Evolutionary conservation across 2,888 invertebrate genomes (phyloP).

Genomic region (Rhopalosiphum nymphaeae): DNA sequence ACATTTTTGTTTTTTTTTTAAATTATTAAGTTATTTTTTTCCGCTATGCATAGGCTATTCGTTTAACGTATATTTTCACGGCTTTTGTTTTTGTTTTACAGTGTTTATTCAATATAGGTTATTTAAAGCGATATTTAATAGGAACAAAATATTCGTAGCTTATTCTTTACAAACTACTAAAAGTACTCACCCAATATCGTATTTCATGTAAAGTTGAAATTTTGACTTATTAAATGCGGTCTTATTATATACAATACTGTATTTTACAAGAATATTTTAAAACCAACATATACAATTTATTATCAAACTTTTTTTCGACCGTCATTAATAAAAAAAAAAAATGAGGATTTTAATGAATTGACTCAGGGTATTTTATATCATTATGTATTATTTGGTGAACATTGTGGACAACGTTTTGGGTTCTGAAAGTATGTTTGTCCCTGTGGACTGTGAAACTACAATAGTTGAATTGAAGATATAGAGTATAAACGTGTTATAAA

Average conservation of each 20-base stretch:
- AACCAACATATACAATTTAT: neutral
- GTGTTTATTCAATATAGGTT: neutral
- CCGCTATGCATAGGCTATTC: neutral
- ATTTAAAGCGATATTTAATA: neutral
- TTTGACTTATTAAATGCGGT: neutral
- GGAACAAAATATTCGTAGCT: neutral
- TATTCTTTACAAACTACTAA: neutral
- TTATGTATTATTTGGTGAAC: neutral
- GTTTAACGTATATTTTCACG: neutral
- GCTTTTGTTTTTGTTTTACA: neutral
- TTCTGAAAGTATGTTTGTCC: neutral
- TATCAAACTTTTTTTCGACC: neutral
- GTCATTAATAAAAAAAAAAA: neutral
- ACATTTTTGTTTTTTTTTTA: slow-evolving; percentile 3
- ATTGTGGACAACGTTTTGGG: neutral
- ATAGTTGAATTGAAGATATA: slow-evolving; percentile 19
- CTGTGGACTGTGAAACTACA: neutral
- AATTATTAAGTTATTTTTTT: neutral
- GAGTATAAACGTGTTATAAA: neutral
- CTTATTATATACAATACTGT: neutral
- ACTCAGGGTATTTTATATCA: neutral
- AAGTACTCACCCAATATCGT: neutral
- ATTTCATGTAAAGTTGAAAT: neutral
- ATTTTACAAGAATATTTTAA: slow-evolving; percentile 10
- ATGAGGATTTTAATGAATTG: neutral